Conservation (phyloP, 2,113 vertebrate genomes). For the Haliaeetus leucogaster region DNA sequence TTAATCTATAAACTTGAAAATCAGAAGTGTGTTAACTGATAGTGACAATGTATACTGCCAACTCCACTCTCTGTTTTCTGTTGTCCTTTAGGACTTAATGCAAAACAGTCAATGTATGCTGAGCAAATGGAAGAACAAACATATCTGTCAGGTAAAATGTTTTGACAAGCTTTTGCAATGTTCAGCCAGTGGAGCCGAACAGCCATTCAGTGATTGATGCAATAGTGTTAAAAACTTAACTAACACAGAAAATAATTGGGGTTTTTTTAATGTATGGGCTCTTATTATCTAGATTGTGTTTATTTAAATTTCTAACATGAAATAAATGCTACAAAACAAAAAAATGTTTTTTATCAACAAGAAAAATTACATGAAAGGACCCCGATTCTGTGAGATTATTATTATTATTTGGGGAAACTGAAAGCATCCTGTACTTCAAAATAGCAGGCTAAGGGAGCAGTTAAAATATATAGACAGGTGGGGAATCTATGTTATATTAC, state of each 20-base stretch:
- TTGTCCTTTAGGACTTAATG: constrained; percentile 87
- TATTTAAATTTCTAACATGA: constrained; percentile 19
- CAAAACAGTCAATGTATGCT: constrained; percentile 85
- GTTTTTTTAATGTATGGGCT: not conserved
- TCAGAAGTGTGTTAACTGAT: constrained; percentile 66
- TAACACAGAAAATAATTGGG: not conserved
- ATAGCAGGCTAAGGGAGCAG: not conserved
- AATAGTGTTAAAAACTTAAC: constrained; percentile 48
- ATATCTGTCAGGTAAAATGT: constrained; percentile 90
- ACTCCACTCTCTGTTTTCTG: constrained; percentile 66
- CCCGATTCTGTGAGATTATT: not conserved
- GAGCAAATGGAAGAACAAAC: constrained; percentile 93
- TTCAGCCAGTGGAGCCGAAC: constrained; percentile 48
- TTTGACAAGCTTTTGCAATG: constrained; percentile 60
- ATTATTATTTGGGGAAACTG: not conserved
- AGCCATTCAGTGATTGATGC: constrained; percentile 20
- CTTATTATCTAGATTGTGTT: constrained; percentile 8
- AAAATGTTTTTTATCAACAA: not conserved
- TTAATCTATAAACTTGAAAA: constrained; percentile 62
- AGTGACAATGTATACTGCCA: constrained; percentile 44
- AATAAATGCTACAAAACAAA: not conserved
- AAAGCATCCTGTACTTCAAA: not conserved
- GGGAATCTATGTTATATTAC: not conserved
- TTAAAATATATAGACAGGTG: not conserved
- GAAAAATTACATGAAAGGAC: not conserved